These are phyloP conservation scores for Melikaiella ostensackeni DNA, from an alignment of 2,888 invertebrate genomes.

Conservation along the genomic window DNA sequence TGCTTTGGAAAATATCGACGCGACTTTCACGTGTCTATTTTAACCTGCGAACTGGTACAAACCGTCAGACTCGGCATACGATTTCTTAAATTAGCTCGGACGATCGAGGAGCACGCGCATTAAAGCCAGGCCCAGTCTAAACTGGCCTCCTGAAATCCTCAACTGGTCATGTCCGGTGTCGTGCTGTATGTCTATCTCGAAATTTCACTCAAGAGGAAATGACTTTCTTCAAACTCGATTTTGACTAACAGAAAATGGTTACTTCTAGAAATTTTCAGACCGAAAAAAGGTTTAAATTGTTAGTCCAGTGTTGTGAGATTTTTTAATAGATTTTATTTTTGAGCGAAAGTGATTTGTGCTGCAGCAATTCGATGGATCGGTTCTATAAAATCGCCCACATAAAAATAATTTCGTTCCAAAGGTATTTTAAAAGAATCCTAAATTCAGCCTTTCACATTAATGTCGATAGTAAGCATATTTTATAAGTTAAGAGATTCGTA, in stretches of 20 bases:
- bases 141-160: constrained; percentile 26
- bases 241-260: not conserved
- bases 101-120: constrained; percentile 68
- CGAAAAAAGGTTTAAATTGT: not conserved
- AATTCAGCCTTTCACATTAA: not conserved
- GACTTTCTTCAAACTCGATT: not conserved
- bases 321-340: not conserved
- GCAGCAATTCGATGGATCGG: not conserved
- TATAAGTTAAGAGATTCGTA: not conserved
- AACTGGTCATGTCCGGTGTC: constrained; percentile 37
- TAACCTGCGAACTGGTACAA: constrained; percentile 75
- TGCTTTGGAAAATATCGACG: constrained; percentile 50
- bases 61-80: constrained; percentile 68
- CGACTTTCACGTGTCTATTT: constrained; percentile 75
- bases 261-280: not conserved
- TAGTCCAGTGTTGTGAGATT: constrained; percentile 2
- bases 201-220: not conserved
- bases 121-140: constrained; percentile 43
- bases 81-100: constrained; percentile 75
- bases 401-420: not conserved
- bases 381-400: not conserved
- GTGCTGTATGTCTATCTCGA: constrained; percentile 12
- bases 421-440: not conserved
- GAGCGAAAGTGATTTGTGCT: constrained; percentile 8
- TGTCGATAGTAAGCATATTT: not conserved